Conservation (phyloP, 2,113 vertebrate genomes). For the Herpetotheres cachinnans region DNA sequence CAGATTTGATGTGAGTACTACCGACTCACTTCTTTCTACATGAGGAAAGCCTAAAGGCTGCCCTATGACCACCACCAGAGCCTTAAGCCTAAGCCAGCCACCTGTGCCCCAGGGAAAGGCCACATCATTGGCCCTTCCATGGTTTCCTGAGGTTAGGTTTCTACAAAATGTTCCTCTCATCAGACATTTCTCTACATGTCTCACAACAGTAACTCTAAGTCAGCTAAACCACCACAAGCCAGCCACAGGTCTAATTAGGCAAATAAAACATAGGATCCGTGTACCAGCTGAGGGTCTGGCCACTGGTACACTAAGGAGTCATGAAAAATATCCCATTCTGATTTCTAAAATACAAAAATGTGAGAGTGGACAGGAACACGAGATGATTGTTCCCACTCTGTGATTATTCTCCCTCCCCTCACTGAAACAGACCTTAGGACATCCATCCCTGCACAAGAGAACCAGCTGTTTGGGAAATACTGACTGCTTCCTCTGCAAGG, state of each 20-base stretch:
- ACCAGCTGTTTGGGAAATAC: neutral
- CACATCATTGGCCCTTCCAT: neutral
- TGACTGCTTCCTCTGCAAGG: neutral
- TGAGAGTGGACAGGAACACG: neutral
- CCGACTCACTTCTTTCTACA: neutral
- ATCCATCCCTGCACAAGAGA: neutral
- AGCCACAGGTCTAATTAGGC: neutral
- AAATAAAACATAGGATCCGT: neutral
- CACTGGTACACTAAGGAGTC: neutral
- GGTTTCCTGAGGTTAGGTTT: neutral
- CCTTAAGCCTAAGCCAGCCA: neutral
- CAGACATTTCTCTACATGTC: neutral
- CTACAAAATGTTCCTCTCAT: neutral
- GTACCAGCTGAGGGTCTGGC: neutral
- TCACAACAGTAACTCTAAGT: neutral
- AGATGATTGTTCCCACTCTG: neutral
- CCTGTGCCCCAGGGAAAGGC: neutral
- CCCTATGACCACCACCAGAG: neutral
- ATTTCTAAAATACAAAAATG: neutral
- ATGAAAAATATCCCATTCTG: neutral
- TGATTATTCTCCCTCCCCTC: neutral
- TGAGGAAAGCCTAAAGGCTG: neutral
- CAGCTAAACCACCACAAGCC: neutral
- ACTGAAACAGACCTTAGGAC: neutral
- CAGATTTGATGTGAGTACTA: neutral